Evolutionary conservation across 2,888 invertebrate species (phyloP), one percentile per base, ranked within the genome.

Genomic region (Sesia apiformis): DNA sequence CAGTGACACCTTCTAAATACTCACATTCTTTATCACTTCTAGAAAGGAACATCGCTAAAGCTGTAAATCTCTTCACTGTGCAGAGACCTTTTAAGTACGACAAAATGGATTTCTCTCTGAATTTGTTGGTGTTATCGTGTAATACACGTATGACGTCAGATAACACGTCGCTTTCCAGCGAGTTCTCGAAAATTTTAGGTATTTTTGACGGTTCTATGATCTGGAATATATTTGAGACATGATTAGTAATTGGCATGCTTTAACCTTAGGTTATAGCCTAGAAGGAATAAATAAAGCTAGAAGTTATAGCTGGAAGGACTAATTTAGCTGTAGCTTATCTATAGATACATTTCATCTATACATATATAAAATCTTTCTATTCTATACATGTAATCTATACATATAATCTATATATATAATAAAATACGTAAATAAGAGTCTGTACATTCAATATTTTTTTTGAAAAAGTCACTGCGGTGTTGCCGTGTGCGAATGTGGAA

Each of bases 151-250:
- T 63, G 54, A 94, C 90, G 49, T 92, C 92, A 4, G 92, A 92
- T 3, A 94, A 85, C 1, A 92, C 84, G 50, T 91, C 84, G 56
- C 91, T 92, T 60, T 94, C 94, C 57, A 95, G 77, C 0, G 93
- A 92, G 63, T 93, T 92, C 68, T 90, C 90, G 74, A 95, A 94
- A 60, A 94, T 91, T 0, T 81, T 74, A 1, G 93, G 91, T 42
- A 94, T 82, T 56, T 87, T 87, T 3, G 74, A 64, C 0, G 93
- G 91, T 3, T 90, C 82, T 64, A 94, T 91, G 70, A 91, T 84
- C 93, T 93, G 78, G 38, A 72, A 71, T 55, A 63, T 46, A 23
- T 42, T 5, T 5, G 7, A 42, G 42, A 42, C 42, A 42, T 42
- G 42, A 42, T 5, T 42, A 42, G 5, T 7, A 42, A 42, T 7